These are phyloP conservation scores for Pheosia gnoma DNA, from an alignment of 2,888 invertebrate genomes.

Conservation along the genomic window DNA sequence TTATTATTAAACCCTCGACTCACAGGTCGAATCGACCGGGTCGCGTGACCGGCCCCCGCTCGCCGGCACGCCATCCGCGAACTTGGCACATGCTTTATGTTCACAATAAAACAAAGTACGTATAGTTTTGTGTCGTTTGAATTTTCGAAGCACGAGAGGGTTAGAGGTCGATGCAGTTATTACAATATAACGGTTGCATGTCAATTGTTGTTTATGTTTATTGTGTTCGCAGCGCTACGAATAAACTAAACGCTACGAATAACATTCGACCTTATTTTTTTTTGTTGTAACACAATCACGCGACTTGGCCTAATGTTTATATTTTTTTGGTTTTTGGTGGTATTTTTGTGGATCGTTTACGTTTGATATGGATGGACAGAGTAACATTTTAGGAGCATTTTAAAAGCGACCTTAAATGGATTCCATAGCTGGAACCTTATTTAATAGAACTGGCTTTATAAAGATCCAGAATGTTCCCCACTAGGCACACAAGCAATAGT, in stretches of 20 bases:
- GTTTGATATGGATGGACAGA: no score
- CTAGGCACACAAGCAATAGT: no score
- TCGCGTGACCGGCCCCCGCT: not conserved
- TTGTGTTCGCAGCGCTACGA: not conserved
- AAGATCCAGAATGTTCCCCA: no score
- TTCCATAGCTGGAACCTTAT: no score
- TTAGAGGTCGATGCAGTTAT: not conserved
- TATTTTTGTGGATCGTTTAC: no score
- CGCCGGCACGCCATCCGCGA: conserved; percentile 3
- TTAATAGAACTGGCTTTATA: no score
- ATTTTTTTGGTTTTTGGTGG: not conserved
- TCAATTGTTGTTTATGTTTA: not conserved
- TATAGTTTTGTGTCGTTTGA: not conserved
- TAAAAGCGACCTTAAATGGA: no score
- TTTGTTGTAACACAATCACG: not conserved
- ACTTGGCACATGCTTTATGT: conserved; percentile 1
- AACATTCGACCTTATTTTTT: not conserved
- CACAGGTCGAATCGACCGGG: conserved; percentile 2
- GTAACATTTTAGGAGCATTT: no score
- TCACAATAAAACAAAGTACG: not conserved
- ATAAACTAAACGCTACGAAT: not conserved
- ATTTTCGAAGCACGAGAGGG: not conserved
- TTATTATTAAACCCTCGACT: not conserved
- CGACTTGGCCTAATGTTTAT: not conserved
- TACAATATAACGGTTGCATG: not conserved